phyloP scores from a whole-genome alignment of 2,888 invertebrate genomes.

The Phortica magna region DNA sequence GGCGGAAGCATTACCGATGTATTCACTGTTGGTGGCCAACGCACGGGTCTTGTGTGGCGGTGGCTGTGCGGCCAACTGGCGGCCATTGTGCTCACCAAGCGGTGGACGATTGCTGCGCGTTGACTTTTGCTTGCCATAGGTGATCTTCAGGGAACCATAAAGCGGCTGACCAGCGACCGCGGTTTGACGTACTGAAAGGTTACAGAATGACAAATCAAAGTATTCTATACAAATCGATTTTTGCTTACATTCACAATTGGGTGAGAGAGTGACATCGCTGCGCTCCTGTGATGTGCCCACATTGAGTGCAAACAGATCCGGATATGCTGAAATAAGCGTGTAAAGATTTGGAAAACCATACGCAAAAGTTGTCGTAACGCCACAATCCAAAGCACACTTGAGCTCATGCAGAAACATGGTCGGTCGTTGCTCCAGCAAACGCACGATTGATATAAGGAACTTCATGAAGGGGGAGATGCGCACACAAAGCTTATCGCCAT shows the following conservation, averaged over 20 bases:
- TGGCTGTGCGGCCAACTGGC: conserved; percentile 48
- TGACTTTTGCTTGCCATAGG: conserved; percentile 58
- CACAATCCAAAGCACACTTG: conserved; percentile 68
- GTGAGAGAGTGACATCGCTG: conserved; percentile 69
- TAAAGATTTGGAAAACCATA: conserved; percentile 76
- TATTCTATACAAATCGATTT: not conserved
- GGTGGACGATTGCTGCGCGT: conserved; percentile 53
- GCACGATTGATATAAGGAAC: conserved; percentile 72
- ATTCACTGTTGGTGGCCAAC: conserved; percentile 59
- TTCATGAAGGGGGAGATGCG: conserved; percentile 71
- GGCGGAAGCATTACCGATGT: conserved; percentile 31
- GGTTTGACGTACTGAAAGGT: conserved; percentile 52
- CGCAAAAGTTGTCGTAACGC: conserved; percentile 70
- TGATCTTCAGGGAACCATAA: conserved; percentile 61
- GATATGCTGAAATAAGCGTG: conserved; percentile 71
- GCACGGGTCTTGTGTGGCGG: conserved; percentile 66
- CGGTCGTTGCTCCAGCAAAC: conserved; percentile 70
- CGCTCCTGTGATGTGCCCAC: conserved; percentile 69
- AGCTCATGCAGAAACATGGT: conserved; percentile 73
- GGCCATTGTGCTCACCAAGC: conserved; percentile 63
- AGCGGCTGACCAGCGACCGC: conserved; percentile 53
- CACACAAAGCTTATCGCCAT: conserved; percentile 58
- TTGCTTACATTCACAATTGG: conserved; percentile 72
- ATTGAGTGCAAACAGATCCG: conserved; percentile 74
- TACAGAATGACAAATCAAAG: not conserved